A percentile compares a stretch with the other conserved stretches of the same genome.
Conservation (phyloP, 1,140 invertebrate species). For the Trachymyrmex cornetzi region DNA sequence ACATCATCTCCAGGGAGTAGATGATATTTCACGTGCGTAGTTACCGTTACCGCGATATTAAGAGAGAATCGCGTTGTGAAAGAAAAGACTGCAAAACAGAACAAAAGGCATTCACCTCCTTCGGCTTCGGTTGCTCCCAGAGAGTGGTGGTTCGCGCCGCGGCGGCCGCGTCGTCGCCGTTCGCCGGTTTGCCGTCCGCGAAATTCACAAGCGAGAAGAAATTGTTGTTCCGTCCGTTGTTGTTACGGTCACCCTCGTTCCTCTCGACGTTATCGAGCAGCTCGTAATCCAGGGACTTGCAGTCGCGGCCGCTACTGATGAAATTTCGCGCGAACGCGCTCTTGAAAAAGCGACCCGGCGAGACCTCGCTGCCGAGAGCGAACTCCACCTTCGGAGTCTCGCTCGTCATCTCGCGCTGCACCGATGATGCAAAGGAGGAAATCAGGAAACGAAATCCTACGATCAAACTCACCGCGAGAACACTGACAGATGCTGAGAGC, state of each 20-base stretch:
- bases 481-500: slow-evolving; percentile 7
- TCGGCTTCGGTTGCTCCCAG: slow-evolving; percentile 56
- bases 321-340: slow-evolving; percentile 86
- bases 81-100: slow-evolving; percentile 49
- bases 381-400: slow-evolving; percentile 81
- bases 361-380: slow-evolving; percentile 84
- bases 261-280: slow-evolving; percentile 78
- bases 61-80: slow-evolving; percentile 21
- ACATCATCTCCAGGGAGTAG: slow-evolving; percentile 2
- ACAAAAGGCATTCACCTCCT: slow-evolving; percentile 61
- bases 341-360: slow-evolving; percentile 84
- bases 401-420: slow-evolving; percentile 68
- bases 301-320: slow-evolving; percentile 79
- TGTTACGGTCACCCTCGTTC: slow-evolving; percentile 68
- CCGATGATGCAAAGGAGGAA: background rate
- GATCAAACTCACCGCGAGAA: background rate
- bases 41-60: slow-evolving; percentile 51
- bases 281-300: slow-evolving; percentile 84
- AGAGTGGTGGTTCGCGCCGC: slow-evolving; percentile 12
- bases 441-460: too few species aligned
- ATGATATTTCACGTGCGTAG: slow-evolving; percentile 41
- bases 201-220: slow-evolving; percentile 82
- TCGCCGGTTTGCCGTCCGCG: slow-evolving; percentile 8
- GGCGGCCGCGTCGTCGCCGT: slow-evolving; percentile 2
- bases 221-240: slow-evolving; percentile 76